phyloP scores from a whole-genome alignment of 1,140 invertebrate species.

The Akabosia matsudoensis region DNA sequence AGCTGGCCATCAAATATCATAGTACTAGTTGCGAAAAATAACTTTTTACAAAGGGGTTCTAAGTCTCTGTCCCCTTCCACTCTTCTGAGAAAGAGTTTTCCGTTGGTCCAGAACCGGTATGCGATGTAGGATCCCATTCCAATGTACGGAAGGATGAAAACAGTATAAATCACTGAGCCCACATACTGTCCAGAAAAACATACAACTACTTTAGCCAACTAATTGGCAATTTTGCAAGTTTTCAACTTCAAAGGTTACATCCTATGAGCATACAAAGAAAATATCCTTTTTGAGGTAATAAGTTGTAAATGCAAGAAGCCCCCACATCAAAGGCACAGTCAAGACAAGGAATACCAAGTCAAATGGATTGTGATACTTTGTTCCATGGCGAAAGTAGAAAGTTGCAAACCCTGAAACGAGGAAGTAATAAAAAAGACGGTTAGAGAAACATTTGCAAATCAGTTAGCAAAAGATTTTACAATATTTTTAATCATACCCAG shows the following conservation, averaged over 20 bases:
- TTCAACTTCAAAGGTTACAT: not conserved
- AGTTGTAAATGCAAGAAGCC: conserved; percentile 29
- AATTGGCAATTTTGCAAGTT: not conserved
- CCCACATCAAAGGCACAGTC: conserved; percentile 23
- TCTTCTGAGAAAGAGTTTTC: conserved; percentile 27
- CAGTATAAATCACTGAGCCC: conserved; percentile 19
- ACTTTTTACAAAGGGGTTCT: conserved; percentile 24
- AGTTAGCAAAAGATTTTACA: not conserved
- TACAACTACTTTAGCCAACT: too few species aligned
- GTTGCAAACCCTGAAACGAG: conserved; percentile 27
- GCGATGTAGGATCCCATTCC: conserved; percentile 25
- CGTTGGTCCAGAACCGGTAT: conserved; percentile 24
- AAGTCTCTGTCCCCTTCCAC: conserved; percentile 23
- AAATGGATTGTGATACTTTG: conserved; percentile 33
- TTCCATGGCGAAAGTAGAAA: conserved; percentile 33
- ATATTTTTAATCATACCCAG: conserved; percentile 13
- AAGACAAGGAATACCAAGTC: conserved; percentile 25
- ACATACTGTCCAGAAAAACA: conserved; percentile 34
- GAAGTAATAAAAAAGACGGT: not conserved
- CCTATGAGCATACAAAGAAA: conserved; percentile 30
- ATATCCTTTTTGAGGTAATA: conserved; percentile 28
- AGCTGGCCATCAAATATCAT: conserved; percentile 34
- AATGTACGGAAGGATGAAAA: conserved; percentile 26
- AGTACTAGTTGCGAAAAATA: conserved; percentile 29
- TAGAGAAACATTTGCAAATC: not conserved